Evolutionary conservation across 2,113 vertebrate genomes (phyloP).

Genomic region (Caretta caretta): DNA sequence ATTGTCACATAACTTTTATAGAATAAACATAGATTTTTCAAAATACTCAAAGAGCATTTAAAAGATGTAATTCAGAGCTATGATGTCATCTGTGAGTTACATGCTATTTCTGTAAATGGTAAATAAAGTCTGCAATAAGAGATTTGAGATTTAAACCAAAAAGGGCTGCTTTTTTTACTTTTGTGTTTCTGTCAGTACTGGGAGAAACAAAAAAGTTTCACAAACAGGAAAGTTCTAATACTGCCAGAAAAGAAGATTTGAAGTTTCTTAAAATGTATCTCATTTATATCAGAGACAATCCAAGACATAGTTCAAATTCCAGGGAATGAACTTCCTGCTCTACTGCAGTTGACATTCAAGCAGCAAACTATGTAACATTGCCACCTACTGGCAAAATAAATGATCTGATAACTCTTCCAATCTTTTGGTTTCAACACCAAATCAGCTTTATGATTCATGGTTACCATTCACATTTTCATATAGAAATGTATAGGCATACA

Average conservation of each 20-base stretch:
- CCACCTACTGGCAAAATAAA: constrained; percentile 37
- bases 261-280: not conserved
- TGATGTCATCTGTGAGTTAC: not conserved
- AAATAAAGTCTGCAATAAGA: not conserved
- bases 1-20: not conserved
- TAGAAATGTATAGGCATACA: not conserved
- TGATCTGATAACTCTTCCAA: fast-evolving
- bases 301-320: not conserved
- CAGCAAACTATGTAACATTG: not conserved
- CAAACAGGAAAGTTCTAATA: not conserved
- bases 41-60: not conserved
- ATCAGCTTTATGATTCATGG: not conserved
- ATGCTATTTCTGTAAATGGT: not conserved
- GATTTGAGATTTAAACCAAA: not conserved
- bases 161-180: not conserved
- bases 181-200: not conserved
- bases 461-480: not conserved
- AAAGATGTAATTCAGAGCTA: not conserved
- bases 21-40: not conserved
- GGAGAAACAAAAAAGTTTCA: not conserved
- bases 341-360: not conserved
- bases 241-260: not conserved
- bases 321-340: fast-evolving
- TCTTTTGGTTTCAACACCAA: not conserved
- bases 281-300: not conserved